Evolutionary conservation across 1,140 invertebrate genomes (phyloP), one percentile per base, ranked within the genome.

Genomic region (Drosophila jambulina): DNA sequence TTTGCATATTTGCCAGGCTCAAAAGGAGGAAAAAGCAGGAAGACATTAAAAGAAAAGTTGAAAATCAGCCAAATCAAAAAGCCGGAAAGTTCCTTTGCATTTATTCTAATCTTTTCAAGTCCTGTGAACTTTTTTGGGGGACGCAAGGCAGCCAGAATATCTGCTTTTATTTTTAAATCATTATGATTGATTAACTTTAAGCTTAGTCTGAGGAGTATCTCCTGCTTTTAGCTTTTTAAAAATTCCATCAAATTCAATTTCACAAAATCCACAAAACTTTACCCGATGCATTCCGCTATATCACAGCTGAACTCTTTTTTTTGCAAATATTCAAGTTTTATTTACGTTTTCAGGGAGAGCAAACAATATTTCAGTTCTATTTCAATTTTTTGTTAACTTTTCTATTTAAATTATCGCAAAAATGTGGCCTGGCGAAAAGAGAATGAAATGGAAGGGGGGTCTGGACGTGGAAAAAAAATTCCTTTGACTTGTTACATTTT

Each of bases 401-500:
- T 53, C 48, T 56, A 69, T 70, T 42, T 70, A 70, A 70, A 70
- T 70, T 70, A 70, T 70, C 38, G 38, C 46, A 70, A 74, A 48
- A 63, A 54, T 75, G 38, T 36, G 23, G 53, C 23, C 53, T 21
- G n/a, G 60, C 27, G 12, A 45, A 58, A 21, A 34, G 25, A 34
- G 46, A 70, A 36, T 53, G 21, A 56, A 54, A 54, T 23, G 21
- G 9, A 23, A 17, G 32, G 21, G 19, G 1, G 32, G 6, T 9
- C 23, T 48, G 63, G 27, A 69, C 48, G 67, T 27, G 12, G 62
- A 32, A 70, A 70, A 70, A 70, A 70, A 70, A 68, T 70, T 68
- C 67, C 63, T 70, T 70, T 70, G 67, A 70, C 62, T 70, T 70
- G 67, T 70, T 70, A 70, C 67, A 70, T 70, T 70, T 70, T 68